These are phyloP conservation scores for Tuberolachnus salignus DNA, from an alignment of 2,888 invertebrate genomes.

Conservation along the genomic window DNA sequence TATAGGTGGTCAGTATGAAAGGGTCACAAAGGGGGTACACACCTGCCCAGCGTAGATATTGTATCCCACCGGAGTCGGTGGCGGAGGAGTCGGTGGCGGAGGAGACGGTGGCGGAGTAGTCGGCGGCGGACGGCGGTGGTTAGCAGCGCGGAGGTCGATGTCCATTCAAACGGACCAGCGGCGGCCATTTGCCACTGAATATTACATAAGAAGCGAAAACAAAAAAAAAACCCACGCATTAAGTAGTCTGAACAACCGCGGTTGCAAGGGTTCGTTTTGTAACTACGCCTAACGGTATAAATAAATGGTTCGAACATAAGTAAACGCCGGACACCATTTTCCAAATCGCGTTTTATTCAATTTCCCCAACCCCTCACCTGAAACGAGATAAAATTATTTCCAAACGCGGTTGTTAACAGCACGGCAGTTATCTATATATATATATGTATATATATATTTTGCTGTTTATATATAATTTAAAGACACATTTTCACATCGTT, in stretches of 20 bases:
- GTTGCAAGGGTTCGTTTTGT: not conserved
- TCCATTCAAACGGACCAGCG: conserved; percentile 50
- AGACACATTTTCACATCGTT: too few relatives aligned
- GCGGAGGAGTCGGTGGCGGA: not conserved
- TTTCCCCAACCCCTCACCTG: too few relatives aligned
- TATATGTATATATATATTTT: too few relatives aligned
- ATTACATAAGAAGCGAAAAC: conserved; percentile 43
- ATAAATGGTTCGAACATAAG: too few relatives aligned
- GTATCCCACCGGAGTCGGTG: not conserved
- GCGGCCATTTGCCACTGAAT: conserved; percentile 51
- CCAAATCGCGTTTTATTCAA: too few relatives aligned
- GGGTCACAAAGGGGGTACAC: conserved; percentile 36
- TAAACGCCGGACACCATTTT: too few relatives aligned
- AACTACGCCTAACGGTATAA: too few relatives aligned
- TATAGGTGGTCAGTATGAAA: conserved; percentile 46
- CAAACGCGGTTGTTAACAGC: too few relatives aligned
- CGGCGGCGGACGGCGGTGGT: not conserved
- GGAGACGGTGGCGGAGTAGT: not conserved
- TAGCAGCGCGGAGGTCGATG: conserved; percentile 32
- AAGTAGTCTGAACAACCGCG: not conserved
- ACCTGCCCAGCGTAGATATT: conserved; percentile 45
- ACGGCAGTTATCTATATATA: too few relatives aligned
- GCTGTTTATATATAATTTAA: too few relatives aligned
- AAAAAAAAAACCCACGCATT: conserved; percentile 28
- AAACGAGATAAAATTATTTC: too few relatives aligned